Evolutionary conservation across 2,113 vertebrate species (phyloP).

Genomic region (Phyllopteryx taeniolatus): DNA sequence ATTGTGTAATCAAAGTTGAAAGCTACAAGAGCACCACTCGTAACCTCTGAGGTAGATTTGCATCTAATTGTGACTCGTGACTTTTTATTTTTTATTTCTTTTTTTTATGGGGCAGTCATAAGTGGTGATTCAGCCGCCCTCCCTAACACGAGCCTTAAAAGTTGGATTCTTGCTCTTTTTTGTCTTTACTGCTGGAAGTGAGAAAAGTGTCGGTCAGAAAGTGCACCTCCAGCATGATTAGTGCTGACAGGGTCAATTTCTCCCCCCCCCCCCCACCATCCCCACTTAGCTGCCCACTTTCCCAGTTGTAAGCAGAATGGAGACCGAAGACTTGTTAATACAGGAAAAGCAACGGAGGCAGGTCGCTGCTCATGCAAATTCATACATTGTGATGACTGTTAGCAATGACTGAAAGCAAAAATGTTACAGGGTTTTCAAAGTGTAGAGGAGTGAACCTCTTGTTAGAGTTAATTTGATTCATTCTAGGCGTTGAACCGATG

Average conservation of each 20-base stretch:
- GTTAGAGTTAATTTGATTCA: no score
- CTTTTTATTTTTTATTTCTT: neutral
- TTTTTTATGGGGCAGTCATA: neutral
- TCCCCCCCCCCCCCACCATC: slow-evolving; percentile 12
- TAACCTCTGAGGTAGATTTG: neutral
- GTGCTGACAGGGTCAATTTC: slow-evolving; percentile 46
- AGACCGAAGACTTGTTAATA: slow-evolving; percentile 54
- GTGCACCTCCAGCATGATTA: slow-evolving; percentile 22
- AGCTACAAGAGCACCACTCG: slow-evolving; percentile 1
- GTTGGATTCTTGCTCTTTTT: slow-evolving; percentile 10
- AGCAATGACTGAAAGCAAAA: neutral
- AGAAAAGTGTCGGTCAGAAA: slow-evolving; percentile 14
- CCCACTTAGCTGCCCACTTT: slow-evolving; percentile 46
- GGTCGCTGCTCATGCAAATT: neutral
- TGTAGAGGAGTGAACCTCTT: neutral
- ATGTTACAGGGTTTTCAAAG: neutral
- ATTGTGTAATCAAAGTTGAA: slow-evolving; percentile 14
- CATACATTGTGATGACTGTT: neutral
- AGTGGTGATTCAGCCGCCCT: slow-evolving; percentile 11
- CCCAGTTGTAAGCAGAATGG: slow-evolving; percentile 44
- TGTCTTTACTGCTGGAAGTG: slow-evolving; percentile 1
- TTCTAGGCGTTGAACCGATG: no score
- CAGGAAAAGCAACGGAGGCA: slow-evolving; percentile 35
- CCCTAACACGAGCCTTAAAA: neutral
- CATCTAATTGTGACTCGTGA: slow-evolving; percentile 19